These are phyloP conservation scores for Rosalia funebris DNA, from an alignment of 2,888 invertebrate species.

Conservation along the genomic window DNA sequence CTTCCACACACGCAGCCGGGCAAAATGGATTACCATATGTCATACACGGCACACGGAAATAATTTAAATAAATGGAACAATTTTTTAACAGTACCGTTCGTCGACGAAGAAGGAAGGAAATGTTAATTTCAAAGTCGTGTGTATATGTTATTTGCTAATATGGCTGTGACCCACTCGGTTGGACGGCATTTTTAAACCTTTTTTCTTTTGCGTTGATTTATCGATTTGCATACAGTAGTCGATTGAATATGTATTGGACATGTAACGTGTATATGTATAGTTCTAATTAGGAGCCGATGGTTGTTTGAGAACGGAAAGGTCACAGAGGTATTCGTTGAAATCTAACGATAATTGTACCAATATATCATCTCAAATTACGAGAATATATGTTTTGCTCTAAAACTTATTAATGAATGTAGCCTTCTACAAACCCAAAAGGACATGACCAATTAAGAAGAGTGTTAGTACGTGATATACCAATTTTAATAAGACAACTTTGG, in stretches of 20 bases:
- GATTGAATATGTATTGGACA: neutral
- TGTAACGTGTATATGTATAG: neutral
- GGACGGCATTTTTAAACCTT: neutral
- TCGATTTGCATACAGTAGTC: slow-evolving; percentile 18
- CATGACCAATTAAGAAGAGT: no score
- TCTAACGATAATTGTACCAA: no score
- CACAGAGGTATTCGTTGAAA: no score
- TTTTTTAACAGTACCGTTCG: neutral
- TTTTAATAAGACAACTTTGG: no score
- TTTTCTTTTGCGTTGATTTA: slow-evolving; percentile 6
- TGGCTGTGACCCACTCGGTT: slow-evolving; percentile 10
- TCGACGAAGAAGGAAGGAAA: slow-evolving; percentile 4
- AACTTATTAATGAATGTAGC: no score
- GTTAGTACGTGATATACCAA: no score
- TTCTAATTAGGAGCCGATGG: neutral
- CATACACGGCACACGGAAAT: neutral
- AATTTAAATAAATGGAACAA: slow-evolving; percentile 3
- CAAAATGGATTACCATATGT: no score
- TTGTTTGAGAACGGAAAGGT: neutral
- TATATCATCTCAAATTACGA: no score
- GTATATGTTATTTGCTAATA: slow-evolving; percentile 12
- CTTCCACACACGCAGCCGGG: no score
- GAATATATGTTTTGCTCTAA: no score
- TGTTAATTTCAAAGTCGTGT: slow-evolving; percentile 3
- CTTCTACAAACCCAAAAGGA: no score